A percentile compares a stretch with the other conserved stretches of the same genome.
Evolutionary conservation across 2,113 vertebrate genomes (phyloP).

Genomic region (Todiramphus saurophagus): DNA sequence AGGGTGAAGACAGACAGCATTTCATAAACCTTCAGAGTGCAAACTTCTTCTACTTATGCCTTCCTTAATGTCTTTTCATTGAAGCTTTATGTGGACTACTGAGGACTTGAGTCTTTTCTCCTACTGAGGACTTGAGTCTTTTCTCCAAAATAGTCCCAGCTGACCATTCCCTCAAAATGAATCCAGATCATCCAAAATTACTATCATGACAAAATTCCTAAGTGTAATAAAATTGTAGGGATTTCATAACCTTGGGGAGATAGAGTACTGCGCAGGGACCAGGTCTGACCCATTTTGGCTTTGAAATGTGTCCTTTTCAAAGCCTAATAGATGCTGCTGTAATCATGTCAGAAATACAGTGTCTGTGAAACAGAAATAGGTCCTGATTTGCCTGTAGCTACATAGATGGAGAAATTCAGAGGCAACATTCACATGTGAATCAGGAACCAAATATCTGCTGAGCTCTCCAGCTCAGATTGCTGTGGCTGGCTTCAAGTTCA

Average conservation of each 20-base stretch:
- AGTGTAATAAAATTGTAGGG: neutral
- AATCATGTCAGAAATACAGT: neutral
- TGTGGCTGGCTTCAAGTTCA: neutral
- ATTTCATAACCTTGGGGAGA: neutral
- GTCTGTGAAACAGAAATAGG: neutral
- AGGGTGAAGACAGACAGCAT: neutral
- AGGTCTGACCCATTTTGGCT: neutral
- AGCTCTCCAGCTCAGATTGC: neutral
- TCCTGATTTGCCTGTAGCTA: neutral
- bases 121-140: neutral
- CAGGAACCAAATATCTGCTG: neutral
- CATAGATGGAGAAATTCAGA: neutral
- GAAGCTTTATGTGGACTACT: no score
- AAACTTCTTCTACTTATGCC: neutral
- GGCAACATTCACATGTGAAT: neutral
- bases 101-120: neutral
- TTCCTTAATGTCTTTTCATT: neutral
- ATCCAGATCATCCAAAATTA: neutral
- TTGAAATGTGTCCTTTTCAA: neutral
- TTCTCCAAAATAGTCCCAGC: neutral
- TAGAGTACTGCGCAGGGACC: neutral
- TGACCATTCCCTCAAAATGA: neutral
- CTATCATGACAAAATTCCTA: neutral
- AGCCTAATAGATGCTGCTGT: neutral
- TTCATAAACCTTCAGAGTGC: neutral